phyloP scores from a whole-genome alignment of 2,888 invertebrate species.

The Globia sparganii region DNA sequence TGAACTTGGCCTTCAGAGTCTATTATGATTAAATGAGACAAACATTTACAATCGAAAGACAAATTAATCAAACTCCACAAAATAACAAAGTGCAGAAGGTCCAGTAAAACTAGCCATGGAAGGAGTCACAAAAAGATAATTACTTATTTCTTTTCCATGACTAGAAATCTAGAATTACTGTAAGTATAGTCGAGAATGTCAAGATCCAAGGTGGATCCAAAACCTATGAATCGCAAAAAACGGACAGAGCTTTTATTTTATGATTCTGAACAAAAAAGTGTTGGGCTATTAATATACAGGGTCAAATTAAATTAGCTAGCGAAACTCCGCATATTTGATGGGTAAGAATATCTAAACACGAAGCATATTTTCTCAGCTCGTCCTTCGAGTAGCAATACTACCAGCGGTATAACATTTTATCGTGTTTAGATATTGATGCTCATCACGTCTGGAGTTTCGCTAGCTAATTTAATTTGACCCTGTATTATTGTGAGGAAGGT shows the following conservation, averaged over 20 bases:
- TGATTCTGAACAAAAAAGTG: background rate
- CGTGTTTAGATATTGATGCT: no score
- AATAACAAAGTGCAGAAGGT: slow-evolving; percentile 6
- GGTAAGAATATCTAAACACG: no score
- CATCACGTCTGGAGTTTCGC: no score
- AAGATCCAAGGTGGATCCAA: background rate
- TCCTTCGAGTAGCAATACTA: no score
- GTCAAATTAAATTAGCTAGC: no score
- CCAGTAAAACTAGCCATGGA: background rate
- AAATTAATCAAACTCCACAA: slow-evolving; percentile 12
- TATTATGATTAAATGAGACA: slow-evolving; percentile 38
- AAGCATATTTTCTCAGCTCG: no score
- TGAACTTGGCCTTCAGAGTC: slow-evolving; percentile 42
- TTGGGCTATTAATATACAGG: background rate
- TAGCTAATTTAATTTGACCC: no score
- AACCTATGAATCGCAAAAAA: background rate
- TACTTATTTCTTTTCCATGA: background rate
- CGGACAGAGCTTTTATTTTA: background rate
- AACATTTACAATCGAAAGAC: slow-evolving; percentile 31
- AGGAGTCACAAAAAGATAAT: background rate
- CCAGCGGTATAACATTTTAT: no score
- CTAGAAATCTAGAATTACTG: background rate
- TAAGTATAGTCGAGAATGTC: background rate
- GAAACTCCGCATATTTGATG: no score
- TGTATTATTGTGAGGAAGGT: no score